These are phyloP conservation scores for Pan troglodytes DNA, from an alignment of 2,113 vertebrate species.

Conservation along the genomic window NHGRI_mPanTro3-v2.1_pri NC_072408.2:114035001-114035500, in stretches of 20 bases:
- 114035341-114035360: not conserved
- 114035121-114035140: not conserved
- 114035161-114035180: not conserved
- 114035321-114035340: not conserved
- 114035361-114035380: not conserved
- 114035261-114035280: not conserved
- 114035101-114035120: not conserved
- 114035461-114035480: constrained; percentile 67
- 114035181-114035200: not conserved
- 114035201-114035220: not conserved
- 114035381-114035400: not conserved
- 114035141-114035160: not conserved
- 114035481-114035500: constrained; percentile 50
- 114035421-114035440: constrained; percentile 47
- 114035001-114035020: not conserved
- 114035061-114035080: not conserved
- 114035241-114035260: not conserved
- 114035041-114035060: not conserved
- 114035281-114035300: not conserved
- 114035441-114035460: constrained; percentile 55
- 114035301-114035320: not conserved
- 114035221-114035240: not conserved
- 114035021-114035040: not conserved
- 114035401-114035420: not conserved
- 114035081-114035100: not conserved